Base-by-base conservation (phyloP, 2,113 vertebrate genomes). In the Eubucco bourcierii region DNA sequence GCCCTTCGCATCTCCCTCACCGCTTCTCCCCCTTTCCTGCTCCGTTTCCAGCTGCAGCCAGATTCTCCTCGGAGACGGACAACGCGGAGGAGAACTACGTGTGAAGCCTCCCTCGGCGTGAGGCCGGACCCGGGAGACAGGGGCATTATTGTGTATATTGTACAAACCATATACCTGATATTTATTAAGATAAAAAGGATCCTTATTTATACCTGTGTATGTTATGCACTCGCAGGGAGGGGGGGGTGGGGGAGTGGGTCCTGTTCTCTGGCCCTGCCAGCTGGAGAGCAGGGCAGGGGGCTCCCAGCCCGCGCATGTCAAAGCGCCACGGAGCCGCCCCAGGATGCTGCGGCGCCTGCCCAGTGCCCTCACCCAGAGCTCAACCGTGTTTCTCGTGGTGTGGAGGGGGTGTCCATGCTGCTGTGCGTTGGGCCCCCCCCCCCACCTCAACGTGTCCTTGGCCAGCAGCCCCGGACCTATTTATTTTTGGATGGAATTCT, bases 81-180 rank as follows among this genome's bases (percentile, higher is more conserved):
- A 98, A 94, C 66, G 98, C 97, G 13, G 98, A 98, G 86, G 98
- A 98, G 90, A 99, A 99, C 84, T 97, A 96, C 2, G 95, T 97
- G 94, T 97, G 94, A 97, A 85, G 37, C 37, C 64, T 80, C 79
- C 79, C 80, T 60, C 37, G 70, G 67, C 47, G 11, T 12, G 7
- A 61, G 78, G 90, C 59, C 27, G 10, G 31, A 86, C 65, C 80
- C 55, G 18, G 88, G 88, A 89, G 91, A 93, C 89, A 87, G 96
- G 96, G 96, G 95, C 96, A 96, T 97, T 97, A 96, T 98, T 98
- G 98, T 98, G 98, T 97, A 98, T 98, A 98, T 97, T 99, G 98
- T 98, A 98, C 98, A 98, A 98, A 98, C 94, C 98, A 97, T 98
- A 97, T 98, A 97, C 96, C 95, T 95, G 95, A 97, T 99, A 99